A percentile compares a stretch with the other conserved stretches of the same genome.
Evolutionary conservation across 2,113 vertebrate genomes (phyloP).

Genomic region (Ochotona princeps): DNA sequence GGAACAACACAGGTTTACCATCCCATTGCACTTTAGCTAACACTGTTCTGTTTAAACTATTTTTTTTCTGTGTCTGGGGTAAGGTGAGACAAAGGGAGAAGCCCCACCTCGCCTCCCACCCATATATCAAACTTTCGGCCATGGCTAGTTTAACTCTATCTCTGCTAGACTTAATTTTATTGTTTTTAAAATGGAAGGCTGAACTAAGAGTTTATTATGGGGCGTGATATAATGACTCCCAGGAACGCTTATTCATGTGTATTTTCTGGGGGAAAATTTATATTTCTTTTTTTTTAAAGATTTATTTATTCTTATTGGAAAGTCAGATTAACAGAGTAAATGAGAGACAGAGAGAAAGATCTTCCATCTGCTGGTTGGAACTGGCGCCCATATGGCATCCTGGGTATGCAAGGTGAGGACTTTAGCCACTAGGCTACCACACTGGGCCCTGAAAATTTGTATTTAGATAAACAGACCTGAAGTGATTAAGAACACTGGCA

Average conservation of each 20-base stretch:
- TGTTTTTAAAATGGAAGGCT: not conserved
- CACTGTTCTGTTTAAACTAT: not conserved
- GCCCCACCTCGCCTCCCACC: too few species aligned
- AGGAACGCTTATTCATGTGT: not conserved
- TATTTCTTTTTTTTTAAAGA: not conserved
- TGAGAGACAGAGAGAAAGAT: too few species aligned
- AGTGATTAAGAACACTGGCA: not conserved
- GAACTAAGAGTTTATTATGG: not conserved
- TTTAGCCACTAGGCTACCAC: too few species aligned
- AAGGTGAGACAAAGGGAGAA: too few species aligned
- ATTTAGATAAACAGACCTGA: not conserved
- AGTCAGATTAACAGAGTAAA: too few species aligned
- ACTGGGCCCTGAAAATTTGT: not conserved
- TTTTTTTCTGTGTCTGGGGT: too few species aligned
- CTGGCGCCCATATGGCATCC: too few species aligned
- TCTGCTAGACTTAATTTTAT: not conserved
- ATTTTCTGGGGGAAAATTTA: not conserved
- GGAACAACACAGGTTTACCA: not conserved
- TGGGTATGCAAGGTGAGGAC: too few species aligned
- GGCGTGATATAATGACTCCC: not conserved
- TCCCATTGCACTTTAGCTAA: slow-evolving; percentile 20
- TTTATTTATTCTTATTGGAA: too few species aligned
- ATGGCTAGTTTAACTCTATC: not conserved
- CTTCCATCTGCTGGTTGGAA: too few species aligned
- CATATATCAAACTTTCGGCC: not conserved